These are phyloP conservation scores for Actinostola sp. DNA, from an alignment of 92 coral and sea anemone species.

Conservation along the genomic window DNA sequence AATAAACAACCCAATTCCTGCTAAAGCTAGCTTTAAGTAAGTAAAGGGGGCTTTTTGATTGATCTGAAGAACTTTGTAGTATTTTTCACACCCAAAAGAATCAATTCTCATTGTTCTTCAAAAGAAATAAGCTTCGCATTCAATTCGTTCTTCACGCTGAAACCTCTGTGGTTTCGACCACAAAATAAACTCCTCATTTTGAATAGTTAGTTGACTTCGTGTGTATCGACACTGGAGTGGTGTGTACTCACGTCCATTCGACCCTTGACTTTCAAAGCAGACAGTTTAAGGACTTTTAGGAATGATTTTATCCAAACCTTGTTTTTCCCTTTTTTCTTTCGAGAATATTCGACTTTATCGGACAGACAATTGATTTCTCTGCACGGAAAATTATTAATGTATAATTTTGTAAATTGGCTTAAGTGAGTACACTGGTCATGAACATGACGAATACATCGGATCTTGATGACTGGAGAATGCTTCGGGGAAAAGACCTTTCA, in stretches of 20 bases:
- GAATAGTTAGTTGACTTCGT: conserved; percentile 6
- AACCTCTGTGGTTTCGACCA: conserved; percentile 24
- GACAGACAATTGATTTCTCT: background rate
- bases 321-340: background rate
- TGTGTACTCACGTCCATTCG: no score
- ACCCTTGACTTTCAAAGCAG: no score
- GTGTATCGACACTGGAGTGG: conserved; percentile 1
- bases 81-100: background rate
- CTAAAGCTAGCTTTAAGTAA: background rate
- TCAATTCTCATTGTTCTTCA: background rate
- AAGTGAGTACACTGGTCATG: background rate
- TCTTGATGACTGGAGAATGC: no score
- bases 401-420: conserved; percentile 9
- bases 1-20: background rate
- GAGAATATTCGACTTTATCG: background rate
- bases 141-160: conserved; percentile 10
- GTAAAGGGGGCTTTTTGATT: background rate
- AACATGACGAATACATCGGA: no score
- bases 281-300: no score
- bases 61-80: background rate
- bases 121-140: conserved; percentile 1
- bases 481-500: no score
- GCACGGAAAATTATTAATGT: background rate
- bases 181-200: conserved; percentile 8
- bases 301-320: no score